Percentiles rank a stretch among this genome's conserved stretches.
These are phyloP conservation scores for Mobula birostris DNA, from an alignment of 2,113 vertebrate genomes.

Conservation along the genomic window DNA sequence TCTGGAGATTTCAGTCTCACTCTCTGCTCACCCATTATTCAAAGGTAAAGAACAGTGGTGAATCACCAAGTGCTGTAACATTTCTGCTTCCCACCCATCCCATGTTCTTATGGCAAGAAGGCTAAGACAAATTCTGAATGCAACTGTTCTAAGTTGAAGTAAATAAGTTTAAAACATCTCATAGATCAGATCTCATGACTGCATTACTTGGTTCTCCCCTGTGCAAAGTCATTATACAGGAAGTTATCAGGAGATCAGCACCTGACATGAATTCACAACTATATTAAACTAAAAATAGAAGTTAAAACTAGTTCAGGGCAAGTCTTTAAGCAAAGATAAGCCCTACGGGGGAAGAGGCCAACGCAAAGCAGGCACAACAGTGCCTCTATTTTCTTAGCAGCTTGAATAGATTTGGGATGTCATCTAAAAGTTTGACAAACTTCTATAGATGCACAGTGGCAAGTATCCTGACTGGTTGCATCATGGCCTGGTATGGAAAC, in stretches of 20 bases:
- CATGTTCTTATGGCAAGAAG: neutral
- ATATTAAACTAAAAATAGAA: neutral
- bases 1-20: neutral
- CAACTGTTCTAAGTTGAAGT: neutral
- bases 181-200: neutral
- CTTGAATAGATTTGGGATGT: too few species aligned
- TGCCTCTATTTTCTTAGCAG: too few species aligned
- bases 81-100: neutral
- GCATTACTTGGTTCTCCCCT: neutral
- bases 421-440: too few species aligned
- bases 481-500: too few species aligned
- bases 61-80: neutral
- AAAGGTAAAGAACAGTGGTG: neutral
- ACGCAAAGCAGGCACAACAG: too few species aligned
- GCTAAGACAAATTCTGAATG: neutral
- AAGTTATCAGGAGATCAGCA: neutral
- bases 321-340: neutral
- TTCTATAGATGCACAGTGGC: too few species aligned
- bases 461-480: too few species aligned
- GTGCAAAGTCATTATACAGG: neutral
- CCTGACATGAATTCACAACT: neutral
- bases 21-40: neutral
- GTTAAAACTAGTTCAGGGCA: neutral
- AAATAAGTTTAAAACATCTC: neutral
- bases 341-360: too few species aligned